Evolutionary conservation across 1,140 invertebrate species (phyloP), one percentile per base, ranked within the genome.

Genomic region (Philopotamus ludificatus): DNA sequence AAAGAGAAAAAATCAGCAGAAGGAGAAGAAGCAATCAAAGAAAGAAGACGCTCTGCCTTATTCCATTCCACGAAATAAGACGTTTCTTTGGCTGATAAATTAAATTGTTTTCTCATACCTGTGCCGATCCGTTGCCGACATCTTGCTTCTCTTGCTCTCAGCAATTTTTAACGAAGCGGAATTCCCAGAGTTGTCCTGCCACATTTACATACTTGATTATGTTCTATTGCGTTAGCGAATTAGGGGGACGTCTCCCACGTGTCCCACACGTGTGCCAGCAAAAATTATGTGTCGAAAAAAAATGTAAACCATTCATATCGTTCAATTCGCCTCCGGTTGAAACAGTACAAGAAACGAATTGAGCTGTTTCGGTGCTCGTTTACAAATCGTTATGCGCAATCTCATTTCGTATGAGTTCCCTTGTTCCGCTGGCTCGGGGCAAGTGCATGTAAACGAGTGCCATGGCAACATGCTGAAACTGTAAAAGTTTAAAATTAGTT

Each of bases 131-230:
- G 21, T 21, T 49, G 10, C 15, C 21, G 15, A 21, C 21, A 20
- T 3, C 47, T 18, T 2, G 21, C 21, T 49, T 49, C 15, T 49
- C n/a, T 49, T 49, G 10, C 21, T 49, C 47, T 3, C 21, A 49
- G 47, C 21, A 21, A 49, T 49, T 49, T 49, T 49, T 49, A 49
- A 49, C 15, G 15, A 18, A 34, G 51, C 21, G 39, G 23, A 55
- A 55, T 34, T 55, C 23, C 51, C 51, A 25, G 28, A 55, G 20
- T 34, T 39, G 44, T n/a, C 53, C n/a, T n/a, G n/a, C n/a, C 4
- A 58, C 51, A 67, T 67, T 67, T 67, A 44, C 66, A 67, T 67
- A 67, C 34, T 62, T 63, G 60, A 67, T 67, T 67, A 63, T 62
- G 49, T 54, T 54, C 59, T 63, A 67, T 67, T 57, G 28, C 45